phyloP scores from a whole-genome alignment of 2,888 invertebrate genomes.

The Spilarctia lutea region DNA sequence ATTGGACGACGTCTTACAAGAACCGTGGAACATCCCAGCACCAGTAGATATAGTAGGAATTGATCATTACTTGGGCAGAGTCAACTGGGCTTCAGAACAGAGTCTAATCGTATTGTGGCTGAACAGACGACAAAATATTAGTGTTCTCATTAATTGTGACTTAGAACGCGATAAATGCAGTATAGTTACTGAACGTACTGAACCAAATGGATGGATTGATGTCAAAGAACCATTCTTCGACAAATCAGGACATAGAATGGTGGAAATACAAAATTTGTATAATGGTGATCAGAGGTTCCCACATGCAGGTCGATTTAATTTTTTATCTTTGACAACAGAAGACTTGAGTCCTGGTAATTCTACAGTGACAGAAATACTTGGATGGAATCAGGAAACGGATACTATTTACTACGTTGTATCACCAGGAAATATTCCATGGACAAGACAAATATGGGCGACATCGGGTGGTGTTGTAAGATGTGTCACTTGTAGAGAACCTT shows the following conservation, averaged over 20 bases:
- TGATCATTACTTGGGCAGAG: constrained; percentile 89
- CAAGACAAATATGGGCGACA: constrained; percentile 89
- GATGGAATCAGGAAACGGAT: constrained; percentile 87
- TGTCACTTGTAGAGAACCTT: constrained; percentile 88
- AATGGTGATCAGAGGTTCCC: constrained; percentile 77
- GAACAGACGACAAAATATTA: constrained; percentile 93
- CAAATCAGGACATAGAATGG: constrained; percentile 74
- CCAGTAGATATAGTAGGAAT: constrained; percentile 84
- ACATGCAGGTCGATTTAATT: constrained; percentile 74
- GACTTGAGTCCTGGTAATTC: constrained; percentile 86
- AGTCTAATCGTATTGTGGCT: constrained; percentile 92
- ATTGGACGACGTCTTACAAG: constrained; percentile 61
- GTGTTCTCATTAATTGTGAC: constrained; percentile 87
- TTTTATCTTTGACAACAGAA: constrained; percentile 63
- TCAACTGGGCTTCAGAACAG: constrained; percentile 91
- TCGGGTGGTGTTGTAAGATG: constrained; percentile 87
- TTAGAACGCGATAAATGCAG: constrained; percentile 73
- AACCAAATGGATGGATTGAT: constrained; percentile 90
- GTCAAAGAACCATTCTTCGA: constrained; percentile 85
- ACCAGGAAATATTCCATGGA: constrained; percentile 87
- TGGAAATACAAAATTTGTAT: constrained; percentile 74
- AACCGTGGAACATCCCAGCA: constrained; percentile 80
- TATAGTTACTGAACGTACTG: constrained; percentile 76
- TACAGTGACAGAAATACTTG: constrained; percentile 87
- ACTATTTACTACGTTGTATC: constrained; percentile 90